Percentiles rank a stretch among this genome's conserved stretches.
Conservation (phyloP, 1,140 invertebrate species). For the Pollicipes pollicipes region DNA sequence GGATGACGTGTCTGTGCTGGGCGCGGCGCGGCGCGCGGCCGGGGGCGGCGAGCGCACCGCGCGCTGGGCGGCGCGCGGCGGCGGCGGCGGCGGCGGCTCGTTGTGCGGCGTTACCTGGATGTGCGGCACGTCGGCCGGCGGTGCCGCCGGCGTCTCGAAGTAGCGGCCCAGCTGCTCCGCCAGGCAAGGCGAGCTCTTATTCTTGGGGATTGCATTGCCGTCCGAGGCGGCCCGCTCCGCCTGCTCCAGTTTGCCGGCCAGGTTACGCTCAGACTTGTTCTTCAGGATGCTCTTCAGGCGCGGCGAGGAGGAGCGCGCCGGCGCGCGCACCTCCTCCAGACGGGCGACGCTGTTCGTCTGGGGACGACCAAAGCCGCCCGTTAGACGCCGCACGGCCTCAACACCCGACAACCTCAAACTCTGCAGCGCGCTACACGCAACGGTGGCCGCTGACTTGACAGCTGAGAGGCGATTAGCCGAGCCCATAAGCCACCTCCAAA, state of each 20-base stretch:
- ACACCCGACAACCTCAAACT: no score
- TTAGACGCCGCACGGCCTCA: no score
- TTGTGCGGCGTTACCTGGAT: background rate
- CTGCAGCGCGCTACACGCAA: no score
- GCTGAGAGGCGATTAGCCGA: no score
- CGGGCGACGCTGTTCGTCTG: constrained; percentile 40
- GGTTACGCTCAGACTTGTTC: background rate
- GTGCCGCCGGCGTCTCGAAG: background rate
- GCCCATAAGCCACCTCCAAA: no score
- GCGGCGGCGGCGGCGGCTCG: background rate
- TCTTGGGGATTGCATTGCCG: background rate
- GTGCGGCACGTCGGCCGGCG: background rate
- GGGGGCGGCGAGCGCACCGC: background rate
- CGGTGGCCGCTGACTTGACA: no score
- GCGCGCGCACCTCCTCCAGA: constrained; percentile 58
- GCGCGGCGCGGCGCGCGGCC: no score
- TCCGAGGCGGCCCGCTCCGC: no score
- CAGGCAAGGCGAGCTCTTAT: background rate
- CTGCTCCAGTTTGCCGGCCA: background rate
- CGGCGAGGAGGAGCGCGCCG: constrained; percentile 21
- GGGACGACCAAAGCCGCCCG: no score
- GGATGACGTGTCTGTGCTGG: background rate
- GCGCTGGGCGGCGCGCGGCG: no score
- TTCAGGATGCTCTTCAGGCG: background rate
- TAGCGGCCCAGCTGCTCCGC: background rate